Evolutionary conservation across 2,888 invertebrate genomes (phyloP).

Genomic region (Amblyjoppa fuscipennis): DNA sequence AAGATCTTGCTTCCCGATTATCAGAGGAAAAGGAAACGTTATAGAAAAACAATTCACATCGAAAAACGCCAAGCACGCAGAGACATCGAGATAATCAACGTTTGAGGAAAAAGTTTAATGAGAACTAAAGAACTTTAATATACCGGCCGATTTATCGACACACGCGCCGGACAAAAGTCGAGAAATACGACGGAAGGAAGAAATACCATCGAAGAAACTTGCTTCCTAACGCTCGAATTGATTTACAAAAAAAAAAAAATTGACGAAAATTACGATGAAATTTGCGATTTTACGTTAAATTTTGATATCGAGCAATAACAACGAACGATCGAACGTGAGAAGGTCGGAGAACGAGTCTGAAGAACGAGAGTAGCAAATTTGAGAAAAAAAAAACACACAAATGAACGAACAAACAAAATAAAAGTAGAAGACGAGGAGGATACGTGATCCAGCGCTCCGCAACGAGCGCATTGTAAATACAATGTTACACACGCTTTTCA

Average conservation of each 20-base stretch:
- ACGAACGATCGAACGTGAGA: conserved; percentile 57
- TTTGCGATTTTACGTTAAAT: not conserved
- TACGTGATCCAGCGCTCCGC: conserved; percentile 80
- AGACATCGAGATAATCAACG: not conserved
- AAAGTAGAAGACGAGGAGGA: conserved; percentile 71
- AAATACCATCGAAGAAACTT: not conserved
- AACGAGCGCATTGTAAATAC: conserved; percentile 82
- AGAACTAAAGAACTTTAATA: not conserved
- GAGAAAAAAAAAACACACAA: not conserved
- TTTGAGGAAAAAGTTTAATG: not conserved
- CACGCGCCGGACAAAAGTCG: not conserved
- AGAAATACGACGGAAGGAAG: conserved; percentile 22
- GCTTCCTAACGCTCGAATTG: conserved; percentile 21
- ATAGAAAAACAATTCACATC: not conserved
- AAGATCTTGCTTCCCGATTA: conserved; percentile 5
- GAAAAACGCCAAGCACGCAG: not conserved
- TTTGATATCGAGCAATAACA: not conserved
- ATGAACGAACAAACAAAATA: conserved; percentile 55
- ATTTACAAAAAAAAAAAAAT: not conserved
- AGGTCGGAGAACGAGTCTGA: conserved; percentile 62
- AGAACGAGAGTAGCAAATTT: conserved; percentile 26
- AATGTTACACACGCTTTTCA: conserved; percentile 70
- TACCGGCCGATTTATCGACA: not conserved
- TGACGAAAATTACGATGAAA: conserved; percentile 7
- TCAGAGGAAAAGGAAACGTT: not conserved